These are phyloP conservation scores for Threskiornis aethiopicus DNA, from an alignment of 2,797 vertebrate species.

Conservation along the genomic window DNA sequence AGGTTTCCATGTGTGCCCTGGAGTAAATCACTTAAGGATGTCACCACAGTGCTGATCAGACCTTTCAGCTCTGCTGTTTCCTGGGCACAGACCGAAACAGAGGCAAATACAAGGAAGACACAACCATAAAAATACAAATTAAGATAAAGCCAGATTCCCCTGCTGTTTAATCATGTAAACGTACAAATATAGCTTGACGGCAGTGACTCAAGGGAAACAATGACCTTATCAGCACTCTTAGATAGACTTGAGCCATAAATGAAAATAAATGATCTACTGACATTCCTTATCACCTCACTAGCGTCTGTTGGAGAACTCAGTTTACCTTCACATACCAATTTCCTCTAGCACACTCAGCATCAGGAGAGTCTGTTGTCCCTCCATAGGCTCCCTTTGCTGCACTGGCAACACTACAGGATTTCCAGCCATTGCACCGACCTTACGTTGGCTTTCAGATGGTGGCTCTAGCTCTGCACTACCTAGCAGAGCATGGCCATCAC, in stretches of 20 bases:
- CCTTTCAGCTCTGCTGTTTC: conserved; percentile 7
- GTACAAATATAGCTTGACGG: conserved; percentile 66
- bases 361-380: background rate
- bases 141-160: conserved; percentile 72
- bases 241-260: conserved; percentile 48
- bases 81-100: conserved; percentile 46
- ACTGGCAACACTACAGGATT: background rate
- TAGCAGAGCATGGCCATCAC: background rate
- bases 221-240: conserved; percentile 70
- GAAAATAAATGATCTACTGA: conserved; percentile 50
- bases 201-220: conserved; percentile 75
- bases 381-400: background rate
- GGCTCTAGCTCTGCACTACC: background rate
- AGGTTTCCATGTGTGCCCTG: background rate
- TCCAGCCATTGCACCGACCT: background rate
- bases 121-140: conserved; percentile 72
- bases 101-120: conserved; percentile 69
- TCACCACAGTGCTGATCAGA: background rate
- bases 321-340: background rate
- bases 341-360: conserved; percentile 15
- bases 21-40: background rate
- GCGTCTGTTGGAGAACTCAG: background rate
- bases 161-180: conserved; percentile 72
- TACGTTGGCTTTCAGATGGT: background rate
- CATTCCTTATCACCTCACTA: conserved; percentile 21